Evolutionary conservation across 2,888 invertebrate species (phyloP).

Genomic region (Lapara coniferarum): DNA sequence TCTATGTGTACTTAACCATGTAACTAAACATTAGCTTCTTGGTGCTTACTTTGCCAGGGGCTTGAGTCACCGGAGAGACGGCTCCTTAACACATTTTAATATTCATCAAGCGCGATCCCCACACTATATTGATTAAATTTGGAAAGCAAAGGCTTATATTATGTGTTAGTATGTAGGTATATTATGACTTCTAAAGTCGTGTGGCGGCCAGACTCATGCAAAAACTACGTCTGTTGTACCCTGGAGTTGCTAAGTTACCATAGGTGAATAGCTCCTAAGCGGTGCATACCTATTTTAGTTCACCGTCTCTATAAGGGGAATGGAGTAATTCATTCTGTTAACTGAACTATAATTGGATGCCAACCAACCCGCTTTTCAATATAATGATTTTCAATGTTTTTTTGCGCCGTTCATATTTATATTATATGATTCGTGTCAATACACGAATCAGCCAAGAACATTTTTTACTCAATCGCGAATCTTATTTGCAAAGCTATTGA

Average conservation of each 20-base stretch:
- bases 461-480: neutral
- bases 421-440: too few species aligned
- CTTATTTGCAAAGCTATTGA: too few species aligned
- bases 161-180: neutral
- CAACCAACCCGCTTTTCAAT: neutral
- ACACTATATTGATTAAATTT: slow-evolving; percentile 6
- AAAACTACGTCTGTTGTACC: slow-evolving; percentile 21
- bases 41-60: neutral
- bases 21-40: too few species aligned
- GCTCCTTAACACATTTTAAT: neutral
- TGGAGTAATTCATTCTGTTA: neutral
- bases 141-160: neutral
- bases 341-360: neutral
- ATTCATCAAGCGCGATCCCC: neutral
- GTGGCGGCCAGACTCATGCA: neutral
- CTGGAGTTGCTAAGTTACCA: slow-evolving; percentile 22
- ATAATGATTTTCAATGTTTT: neutral
- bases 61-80: too few species aligned
- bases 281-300: slow-evolving; percentile 1
- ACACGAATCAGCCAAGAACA: neutral
- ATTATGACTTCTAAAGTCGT: neutral
- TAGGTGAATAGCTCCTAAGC: slow-evolving; percentile 7
- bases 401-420: too few species aligned
- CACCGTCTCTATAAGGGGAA: neutral
- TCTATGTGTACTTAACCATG: neutral